A percentile compares a stretch with the other conserved stretches of the same genome.
phyloP scores from a whole-genome alignment of 2,888 invertebrate genomes.

The Chymomyza procnemis region DNA sequence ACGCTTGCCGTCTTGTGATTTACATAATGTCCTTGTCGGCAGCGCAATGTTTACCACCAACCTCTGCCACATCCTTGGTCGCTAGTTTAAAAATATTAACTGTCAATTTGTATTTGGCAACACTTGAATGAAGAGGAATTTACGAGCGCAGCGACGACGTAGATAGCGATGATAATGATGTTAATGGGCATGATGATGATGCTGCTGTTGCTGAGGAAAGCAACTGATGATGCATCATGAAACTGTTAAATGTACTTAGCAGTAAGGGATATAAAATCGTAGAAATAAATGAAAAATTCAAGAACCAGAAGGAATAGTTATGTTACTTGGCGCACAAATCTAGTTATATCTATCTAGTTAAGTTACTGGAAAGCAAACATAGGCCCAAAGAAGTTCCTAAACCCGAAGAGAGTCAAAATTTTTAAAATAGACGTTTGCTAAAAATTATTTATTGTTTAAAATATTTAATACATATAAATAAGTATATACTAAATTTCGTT shows the following conservation, averaged over 20 bases:
- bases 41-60: conserved; percentile 21
- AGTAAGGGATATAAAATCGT: neutral
- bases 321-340: no score
- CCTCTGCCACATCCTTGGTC: conserved; percentile 23
- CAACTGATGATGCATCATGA: neutral
- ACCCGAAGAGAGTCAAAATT: no score
- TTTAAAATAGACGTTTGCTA: no score
- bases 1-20: conserved; percentile 56
- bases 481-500: no score
- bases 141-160: neutral
- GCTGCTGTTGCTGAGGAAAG: neutral
- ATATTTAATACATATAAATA: no score
- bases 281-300: neutral
- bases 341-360: no score
- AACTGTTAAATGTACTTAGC: conserved; percentile 41
- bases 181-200: neutral
- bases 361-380: no score
- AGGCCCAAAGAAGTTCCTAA: no score
- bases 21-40: conserved; percentile 75
- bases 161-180: conserved; percentile 7
- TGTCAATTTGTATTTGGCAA: conserved; percentile 75
- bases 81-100: conserved; percentile 75
- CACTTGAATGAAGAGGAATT: conserved; percentile 62
- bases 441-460: no score
- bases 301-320: no score